Conservation (phyloP, 1,140 invertebrate genomes). For the Gonioctena quinquepunctata region DNA sequence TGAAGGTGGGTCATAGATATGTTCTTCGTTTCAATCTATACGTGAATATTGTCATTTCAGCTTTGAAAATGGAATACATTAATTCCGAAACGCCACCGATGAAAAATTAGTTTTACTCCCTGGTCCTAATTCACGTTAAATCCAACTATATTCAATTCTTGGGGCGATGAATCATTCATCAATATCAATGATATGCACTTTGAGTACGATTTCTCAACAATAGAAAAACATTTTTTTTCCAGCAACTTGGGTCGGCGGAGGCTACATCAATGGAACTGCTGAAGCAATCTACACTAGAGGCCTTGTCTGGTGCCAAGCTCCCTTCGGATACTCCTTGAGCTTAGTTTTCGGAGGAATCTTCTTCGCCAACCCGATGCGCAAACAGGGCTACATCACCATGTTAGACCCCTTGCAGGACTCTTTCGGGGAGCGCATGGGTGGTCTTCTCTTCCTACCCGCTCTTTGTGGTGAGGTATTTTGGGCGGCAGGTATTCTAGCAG, state of each 20-base stretch:
- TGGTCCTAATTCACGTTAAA: too few species aligned
- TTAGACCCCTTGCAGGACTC: constrained; percentile 95
- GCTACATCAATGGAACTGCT: constrained; percentile 98
- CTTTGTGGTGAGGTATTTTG: constrained; percentile 82
- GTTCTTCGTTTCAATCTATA: too few species aligned
- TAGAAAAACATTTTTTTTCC: too few species aligned
- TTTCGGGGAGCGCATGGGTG: constrained; percentile 96
- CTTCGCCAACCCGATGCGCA: constrained; percentile 96
- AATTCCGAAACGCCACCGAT: too few species aligned
- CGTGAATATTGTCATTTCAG: too few species aligned
- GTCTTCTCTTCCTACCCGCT: constrained; percentile 93
- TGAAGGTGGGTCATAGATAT: too few species aligned
- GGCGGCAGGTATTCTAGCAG: constrained; percentile 52
- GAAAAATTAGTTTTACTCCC: too few species aligned
- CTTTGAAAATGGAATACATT: too few species aligned
- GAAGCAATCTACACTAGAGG: constrained; percentile 92
- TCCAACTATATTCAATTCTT: too few species aligned
- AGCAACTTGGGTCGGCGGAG: constrained; percentile 98
- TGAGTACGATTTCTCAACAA: too few species aligned
- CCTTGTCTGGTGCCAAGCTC: constrained; percentile 95
- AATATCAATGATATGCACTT: too few species aligned
- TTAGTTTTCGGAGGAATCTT: constrained; percentile 94
- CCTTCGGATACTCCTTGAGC: constrained; percentile 94
- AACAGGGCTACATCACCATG: constrained; percentile 98
- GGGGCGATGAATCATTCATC: too few species aligned